Conservation (phyloP, 2,113 vertebrate genomes). For the Tetraodon nigroviridis region DNA sequence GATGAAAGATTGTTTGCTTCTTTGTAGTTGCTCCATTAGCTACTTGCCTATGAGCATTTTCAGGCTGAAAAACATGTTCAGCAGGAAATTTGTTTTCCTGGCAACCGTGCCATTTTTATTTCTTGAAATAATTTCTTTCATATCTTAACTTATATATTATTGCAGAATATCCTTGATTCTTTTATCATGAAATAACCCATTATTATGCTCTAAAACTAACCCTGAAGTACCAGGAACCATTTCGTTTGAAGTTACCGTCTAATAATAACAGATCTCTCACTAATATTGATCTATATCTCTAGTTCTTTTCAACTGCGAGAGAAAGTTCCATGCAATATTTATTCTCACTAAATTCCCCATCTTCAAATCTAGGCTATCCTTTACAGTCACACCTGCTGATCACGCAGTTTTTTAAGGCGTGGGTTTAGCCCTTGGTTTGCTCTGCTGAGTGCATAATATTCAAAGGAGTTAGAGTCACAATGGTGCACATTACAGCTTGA, state of each 20-base stretch:
- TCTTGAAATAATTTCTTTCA: no score
- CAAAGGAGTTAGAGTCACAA: slow-evolving; percentile 33
- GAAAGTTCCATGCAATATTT: slow-evolving; percentile 55
- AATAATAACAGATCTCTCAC: slow-evolving; percentile 24
- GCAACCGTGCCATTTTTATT: not conserved
- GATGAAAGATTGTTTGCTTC: slow-evolving; percentile 47
- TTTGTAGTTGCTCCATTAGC: slow-evolving; percentile 18
- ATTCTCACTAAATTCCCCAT: slow-evolving; percentile 34
- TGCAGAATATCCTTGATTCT: not conserved
- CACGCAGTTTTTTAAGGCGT: slow-evolving; percentile 31
- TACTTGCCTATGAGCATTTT: slow-evolving; percentile 12
- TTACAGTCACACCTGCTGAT: slow-evolving; percentile 59
- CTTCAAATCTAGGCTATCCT: slow-evolving; percentile 38
- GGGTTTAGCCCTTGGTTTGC: slow-evolving; percentile 38
- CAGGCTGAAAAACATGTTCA: slow-evolving; percentile 1
- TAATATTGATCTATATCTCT: slow-evolving; percentile 40
- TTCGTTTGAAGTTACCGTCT: slow-evolving; percentile 16
- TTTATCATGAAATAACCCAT: not conserved
- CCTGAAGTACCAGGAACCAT: not conserved
- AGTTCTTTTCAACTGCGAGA: slow-evolving; percentile 35
- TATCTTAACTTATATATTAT: not conserved
- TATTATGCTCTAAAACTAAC: slow-evolving; percentile 3
- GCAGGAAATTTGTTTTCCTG: slow-evolving; percentile 1
- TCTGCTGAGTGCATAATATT: slow-evolving; percentile 39
- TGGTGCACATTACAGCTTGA: slow-evolving; percentile 49